Evolutionary conservation across 2,113 vertebrate genomes (phyloP).

Genomic region (Antigone vipio): DNA sequence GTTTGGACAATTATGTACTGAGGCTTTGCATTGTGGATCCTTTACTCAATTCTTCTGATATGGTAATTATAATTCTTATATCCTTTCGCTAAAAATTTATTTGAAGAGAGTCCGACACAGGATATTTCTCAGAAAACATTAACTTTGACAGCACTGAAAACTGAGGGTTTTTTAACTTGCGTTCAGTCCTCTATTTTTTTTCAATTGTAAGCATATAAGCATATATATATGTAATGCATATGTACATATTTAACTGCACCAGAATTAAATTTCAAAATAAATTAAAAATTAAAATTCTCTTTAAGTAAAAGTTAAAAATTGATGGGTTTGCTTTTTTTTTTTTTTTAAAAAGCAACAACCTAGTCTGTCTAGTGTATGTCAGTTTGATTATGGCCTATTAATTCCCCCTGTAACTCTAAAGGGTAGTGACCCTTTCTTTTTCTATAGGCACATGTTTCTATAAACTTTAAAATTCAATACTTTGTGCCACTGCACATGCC

Average conservation of each 20-base stretch:
- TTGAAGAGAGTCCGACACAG: neutral
- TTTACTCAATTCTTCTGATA: slow-evolving; percentile 10
- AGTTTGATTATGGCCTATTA: neutral
- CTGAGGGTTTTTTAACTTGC: neutral
- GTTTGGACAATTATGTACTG: neutral
- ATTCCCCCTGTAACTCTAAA: neutral
- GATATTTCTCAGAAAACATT: neutral
- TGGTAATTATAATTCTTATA: neutral
- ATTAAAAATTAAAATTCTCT: neutral
- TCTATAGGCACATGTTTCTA: neutral
- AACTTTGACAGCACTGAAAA: neutral
- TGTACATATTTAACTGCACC: neutral
- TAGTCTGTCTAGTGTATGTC: neutral
- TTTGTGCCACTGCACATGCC: neutral
- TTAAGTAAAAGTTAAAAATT: neutral
- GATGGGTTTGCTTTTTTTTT: too few species aligned
- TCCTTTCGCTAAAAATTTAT: neutral
- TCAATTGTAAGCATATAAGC: neutral
- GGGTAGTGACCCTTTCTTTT: neutral
- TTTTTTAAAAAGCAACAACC: neutral
- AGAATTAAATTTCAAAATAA: neutral
- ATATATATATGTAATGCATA: neutral
- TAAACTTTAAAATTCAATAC: neutral
- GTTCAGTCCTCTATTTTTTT: neutral
- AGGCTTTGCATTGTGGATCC: slow-evolving; percentile 13